These are phyloP conservation scores for Macheiramphus alcinus DNA, from an alignment of 2,113 vertebrate species.

Conservation along the genomic window DNA sequence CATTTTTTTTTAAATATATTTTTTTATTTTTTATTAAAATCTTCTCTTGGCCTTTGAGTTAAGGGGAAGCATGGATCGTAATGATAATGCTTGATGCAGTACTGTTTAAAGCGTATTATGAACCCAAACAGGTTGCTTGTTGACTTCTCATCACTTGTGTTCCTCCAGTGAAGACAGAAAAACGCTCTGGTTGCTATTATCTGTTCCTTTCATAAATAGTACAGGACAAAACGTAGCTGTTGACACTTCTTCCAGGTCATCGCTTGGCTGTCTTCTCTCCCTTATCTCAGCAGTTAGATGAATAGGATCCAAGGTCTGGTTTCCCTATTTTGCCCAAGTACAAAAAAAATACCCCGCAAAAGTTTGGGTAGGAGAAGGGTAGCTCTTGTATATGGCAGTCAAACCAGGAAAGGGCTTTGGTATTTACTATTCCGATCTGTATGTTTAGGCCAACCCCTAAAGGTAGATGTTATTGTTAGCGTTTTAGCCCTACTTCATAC, in stretches of 20 bases:
- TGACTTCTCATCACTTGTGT: not conserved
- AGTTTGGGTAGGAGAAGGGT: not conserved
- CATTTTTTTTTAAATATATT: not conserved
- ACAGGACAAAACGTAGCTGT: not conserved
- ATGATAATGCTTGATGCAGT: not conserved
- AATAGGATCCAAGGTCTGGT: not conserved
- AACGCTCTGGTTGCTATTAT: not conserved
- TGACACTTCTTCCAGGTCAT: not conserved
- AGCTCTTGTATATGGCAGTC: not conserved
- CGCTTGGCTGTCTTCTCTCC: not conserved
- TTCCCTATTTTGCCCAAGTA: not conserved
- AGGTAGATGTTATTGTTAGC: not conserved
- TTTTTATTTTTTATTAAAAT: not conserved
- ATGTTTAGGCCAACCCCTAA: not conserved
- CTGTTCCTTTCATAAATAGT: not conserved
- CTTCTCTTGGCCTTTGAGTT: not conserved
- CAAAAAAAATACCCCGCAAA: not conserved
- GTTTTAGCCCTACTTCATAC: not conserved
- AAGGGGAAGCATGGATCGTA: not conserved
- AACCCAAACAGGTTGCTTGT: not conserved
- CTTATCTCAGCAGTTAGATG: not conserved
- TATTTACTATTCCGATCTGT: not conserved
- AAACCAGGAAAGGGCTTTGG: not conserved
- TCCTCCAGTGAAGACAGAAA: not conserved
- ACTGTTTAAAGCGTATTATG: not conserved